Evolutionary conservation across 2,797 vertebrate genomes (phyloP).

Genomic region (Alectoris magna): DNA sequence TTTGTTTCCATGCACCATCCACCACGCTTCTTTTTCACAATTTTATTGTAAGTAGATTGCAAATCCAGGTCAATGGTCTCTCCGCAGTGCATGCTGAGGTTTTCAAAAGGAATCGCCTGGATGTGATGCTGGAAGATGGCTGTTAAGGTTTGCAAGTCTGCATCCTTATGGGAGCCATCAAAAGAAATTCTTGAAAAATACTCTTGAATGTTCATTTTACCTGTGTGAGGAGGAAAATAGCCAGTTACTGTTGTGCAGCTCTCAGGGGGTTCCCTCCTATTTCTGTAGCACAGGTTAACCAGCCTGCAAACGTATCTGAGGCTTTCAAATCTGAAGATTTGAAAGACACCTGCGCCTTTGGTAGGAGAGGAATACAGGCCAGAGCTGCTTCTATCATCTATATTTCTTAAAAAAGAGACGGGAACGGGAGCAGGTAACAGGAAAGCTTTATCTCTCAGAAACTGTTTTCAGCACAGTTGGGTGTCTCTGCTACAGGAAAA

Average conservation of each 20-base stretch:
- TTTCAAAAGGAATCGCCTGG: slow-evolving; percentile 85
- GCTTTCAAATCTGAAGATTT: neutral
- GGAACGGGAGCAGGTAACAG: neutral
- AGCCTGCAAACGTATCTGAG: neutral
- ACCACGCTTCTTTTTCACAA: slow-evolving; percentile 83
- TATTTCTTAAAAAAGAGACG: neutral
- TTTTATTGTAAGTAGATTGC: slow-evolving; percentile 79
- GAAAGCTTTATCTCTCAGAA: neutral
- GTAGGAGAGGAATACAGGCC: neutral
- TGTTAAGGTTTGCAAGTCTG: slow-evolving; percentile 83
- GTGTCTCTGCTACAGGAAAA: neutral
- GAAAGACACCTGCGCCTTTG: neutral
- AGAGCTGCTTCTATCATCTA: neutral
- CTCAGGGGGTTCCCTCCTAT: neutral
- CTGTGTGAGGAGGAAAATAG: slow-evolving; percentile 30
- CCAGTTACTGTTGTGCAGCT: neutral
- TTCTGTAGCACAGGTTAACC: neutral
- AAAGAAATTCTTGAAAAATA: slow-evolving; percentile 91
- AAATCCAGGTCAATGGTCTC: slow-evolving; percentile 79
- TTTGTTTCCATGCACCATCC: slow-evolving; percentile 91
- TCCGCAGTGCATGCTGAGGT: slow-evolving; percentile 88
- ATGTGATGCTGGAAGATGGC: slow-evolving; percentile 84
- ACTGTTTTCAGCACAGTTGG: neutral
- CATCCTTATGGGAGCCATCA: slow-evolving; percentile 65
- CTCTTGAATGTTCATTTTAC: slow-evolving; percentile 84